A percentile compares a stretch with the other conserved stretches of the same genome.
Conservation (phyloP, 1,140 invertebrate genomes). For the Hydropsyche tenuis region DNA sequence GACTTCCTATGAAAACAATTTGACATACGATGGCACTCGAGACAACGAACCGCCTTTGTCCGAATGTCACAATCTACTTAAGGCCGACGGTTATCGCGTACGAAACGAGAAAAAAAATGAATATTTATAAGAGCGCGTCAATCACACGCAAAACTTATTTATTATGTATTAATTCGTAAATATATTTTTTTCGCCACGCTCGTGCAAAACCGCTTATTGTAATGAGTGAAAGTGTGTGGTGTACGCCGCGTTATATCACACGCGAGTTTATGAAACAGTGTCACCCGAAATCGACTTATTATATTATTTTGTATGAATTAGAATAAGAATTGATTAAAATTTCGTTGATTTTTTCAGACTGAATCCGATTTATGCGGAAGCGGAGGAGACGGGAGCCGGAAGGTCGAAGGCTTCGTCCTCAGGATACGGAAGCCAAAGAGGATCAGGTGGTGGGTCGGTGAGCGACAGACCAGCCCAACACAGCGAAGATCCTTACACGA, state of each 20-base stretch:
- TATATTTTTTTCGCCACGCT: not conserved
- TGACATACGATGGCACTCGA: too few relatives aligned
- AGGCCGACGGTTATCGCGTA: too few relatives aligned
- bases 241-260: slow-evolving; percentile 9
- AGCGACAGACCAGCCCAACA: slow-evolving; percentile 32
- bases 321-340: not conserved
- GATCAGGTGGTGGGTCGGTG: slow-evolving; percentile 45
- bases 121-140: not conserved
- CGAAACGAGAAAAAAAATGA: too few relatives aligned
- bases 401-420: slow-evolving; percentile 48
- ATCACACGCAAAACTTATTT: slow-evolving; percentile 18
- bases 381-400: slow-evolving; percentile 46
- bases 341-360: slow-evolving; percentile 40
- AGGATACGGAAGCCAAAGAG: slow-evolving; percentile 48
- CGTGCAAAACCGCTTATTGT: slow-evolving; percentile 22
- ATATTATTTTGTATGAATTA: not conserved
- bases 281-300: not conserved
- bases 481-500: slow-evolving; percentile 45
- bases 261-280: not conserved
- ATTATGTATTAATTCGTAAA: slow-evolving; percentile 1
- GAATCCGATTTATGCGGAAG: slow-evolving; percentile 49
- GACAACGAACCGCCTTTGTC: too few relatives aligned
- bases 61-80: too few relatives aligned
- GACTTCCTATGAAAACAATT: too few relatives aligned
- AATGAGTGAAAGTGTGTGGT: slow-evolving; percentile 15